Evolutionary conservation across 2,797 vertebrate species (phyloP).

Genomic region (Neopelma chrysocephalum): DNA sequence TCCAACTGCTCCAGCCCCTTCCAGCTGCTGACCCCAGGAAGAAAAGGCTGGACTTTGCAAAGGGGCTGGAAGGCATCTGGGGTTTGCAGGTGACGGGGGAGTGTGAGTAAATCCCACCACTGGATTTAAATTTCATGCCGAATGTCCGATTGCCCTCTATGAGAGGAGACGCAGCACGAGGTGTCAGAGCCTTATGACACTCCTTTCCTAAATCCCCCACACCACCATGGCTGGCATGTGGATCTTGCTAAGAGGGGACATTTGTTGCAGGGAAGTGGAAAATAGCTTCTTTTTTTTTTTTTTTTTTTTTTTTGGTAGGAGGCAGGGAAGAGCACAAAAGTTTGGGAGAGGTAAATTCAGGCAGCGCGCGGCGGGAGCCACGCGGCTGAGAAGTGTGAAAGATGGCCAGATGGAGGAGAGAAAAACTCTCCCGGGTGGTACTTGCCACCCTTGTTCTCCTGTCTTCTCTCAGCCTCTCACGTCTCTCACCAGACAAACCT

Average conservation of each 20-base stretch:
- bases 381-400: background rate
- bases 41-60: background rate
- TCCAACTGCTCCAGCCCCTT: background rate
- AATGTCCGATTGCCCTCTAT: accelerated
- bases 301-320: background rate
- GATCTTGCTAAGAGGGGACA: background rate
- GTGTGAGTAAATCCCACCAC: accelerated
- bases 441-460: slow-evolving; percentile 6
- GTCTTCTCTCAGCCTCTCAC: background rate
- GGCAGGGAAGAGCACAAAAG: slow-evolving; percentile 37
- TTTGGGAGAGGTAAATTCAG: slow-evolving; percentile 32
- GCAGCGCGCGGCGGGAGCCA: background rate
- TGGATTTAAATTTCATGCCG: background rate
- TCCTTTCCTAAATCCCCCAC: background rate
- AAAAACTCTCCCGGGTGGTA: background rate
- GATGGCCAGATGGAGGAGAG: slow-evolving; percentile 44
- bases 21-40: background rate
- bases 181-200: background rate
- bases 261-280: background rate
- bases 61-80: background rate
- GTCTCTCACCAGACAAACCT: slow-evolving; percentile 25
- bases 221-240: background rate
- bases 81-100: background rate
- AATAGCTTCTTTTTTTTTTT: background rate
- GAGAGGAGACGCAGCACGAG: accelerated